Evolutionary conservation across 1,140 invertebrate species (phyloP).

Genomic region (Choristoneura fumiferana): DNA sequence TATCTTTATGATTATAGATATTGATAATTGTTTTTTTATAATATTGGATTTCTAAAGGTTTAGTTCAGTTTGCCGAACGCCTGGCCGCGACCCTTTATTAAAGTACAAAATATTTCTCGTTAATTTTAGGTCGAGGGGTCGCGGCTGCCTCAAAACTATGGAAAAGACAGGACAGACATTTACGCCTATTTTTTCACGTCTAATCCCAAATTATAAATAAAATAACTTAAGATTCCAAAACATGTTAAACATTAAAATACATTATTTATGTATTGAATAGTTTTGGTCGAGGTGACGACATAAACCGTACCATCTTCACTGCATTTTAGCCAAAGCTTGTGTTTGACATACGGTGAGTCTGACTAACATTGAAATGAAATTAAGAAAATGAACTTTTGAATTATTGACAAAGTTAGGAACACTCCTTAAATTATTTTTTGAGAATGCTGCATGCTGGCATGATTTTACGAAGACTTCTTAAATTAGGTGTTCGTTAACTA

Average conservation of each 20-base stretch:
- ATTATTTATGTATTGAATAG: conserved; percentile 25
- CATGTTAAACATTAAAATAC: conserved; percentile 17
- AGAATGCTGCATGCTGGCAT: conserved; percentile 3
- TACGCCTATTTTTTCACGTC: conserved; percentile 33
- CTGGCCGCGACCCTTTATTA: conserved; percentile 43
- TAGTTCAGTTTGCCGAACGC: conserved; percentile 24
- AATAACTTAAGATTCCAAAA: background rate
- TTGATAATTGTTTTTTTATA: conserved; percentile 59
- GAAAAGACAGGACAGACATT: conserved; percentile 48
- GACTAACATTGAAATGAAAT: conserved; percentile 52
- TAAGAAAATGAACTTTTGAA: conserved; percentile 55
- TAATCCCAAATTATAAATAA: conserved; percentile 8
- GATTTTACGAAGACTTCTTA: conserved; percentile 15
- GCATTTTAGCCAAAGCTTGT: conserved; percentile 28
- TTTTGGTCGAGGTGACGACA: conserved; percentile 12
- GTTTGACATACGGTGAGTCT: conserved; percentile 1
- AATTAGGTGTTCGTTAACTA: conserved; percentile 40
- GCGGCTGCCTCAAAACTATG: conserved; percentile 31
- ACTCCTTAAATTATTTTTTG: conserved; percentile 16
- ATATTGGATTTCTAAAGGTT: conserved; percentile 45
- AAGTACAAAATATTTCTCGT: conserved; percentile 73
- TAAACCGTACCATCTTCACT: conserved; percentile 23
- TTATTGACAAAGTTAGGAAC: conserved; percentile 16
- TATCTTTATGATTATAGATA: conserved; percentile 57
- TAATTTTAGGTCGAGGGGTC: conserved; percentile 57